Evolutionary conservation across 1,140 invertebrate genomes (phyloP).

Genomic region (Drosophila prosaltans): DNA sequence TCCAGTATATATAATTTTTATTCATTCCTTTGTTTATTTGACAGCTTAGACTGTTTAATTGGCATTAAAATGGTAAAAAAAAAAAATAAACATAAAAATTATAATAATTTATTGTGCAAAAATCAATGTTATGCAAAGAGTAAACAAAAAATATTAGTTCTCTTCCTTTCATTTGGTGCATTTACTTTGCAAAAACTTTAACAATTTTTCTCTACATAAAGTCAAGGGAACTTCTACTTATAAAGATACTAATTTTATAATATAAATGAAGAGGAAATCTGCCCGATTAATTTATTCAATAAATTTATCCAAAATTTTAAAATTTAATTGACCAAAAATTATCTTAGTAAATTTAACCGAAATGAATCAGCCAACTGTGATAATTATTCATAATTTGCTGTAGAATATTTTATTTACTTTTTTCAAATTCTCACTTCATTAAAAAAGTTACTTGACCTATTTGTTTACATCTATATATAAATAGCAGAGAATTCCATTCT

Average conservation of each 20-base stretch:
- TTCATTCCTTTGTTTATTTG: neutral
- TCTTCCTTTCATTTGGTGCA: too few relatives aligned
- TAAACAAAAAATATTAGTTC: too few relatives aligned
- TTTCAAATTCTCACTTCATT: neutral
- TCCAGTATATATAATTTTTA: neutral
- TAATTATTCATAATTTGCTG: neutral
- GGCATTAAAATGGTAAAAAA: neutral
- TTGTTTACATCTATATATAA: neutral
- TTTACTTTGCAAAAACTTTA: too few relatives aligned
- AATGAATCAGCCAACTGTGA: neutral
- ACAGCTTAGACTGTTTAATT: slow-evolving; percentile 4
- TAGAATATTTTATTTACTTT: neutral
- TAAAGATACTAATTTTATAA: too few relatives aligned
- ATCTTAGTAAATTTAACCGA: neutral
- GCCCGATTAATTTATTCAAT: too few relatives aligned
- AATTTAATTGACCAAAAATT: too few relatives aligned
- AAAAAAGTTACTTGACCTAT: neutral
- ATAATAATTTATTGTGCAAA: neutral
- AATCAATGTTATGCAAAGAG: neutral
- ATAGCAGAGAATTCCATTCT: neutral
- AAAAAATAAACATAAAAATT: neutral
- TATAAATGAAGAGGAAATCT: too few relatives aligned
- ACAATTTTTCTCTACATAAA: too few relatives aligned
- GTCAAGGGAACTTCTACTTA: too few relatives aligned
- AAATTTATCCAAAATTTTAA: too few relatives aligned